These are phyloP conservation scores for Hycleus phaleratus DNA, from an alignment of 1,140 invertebrate genomes.

Conservation along the genomic window DNA sequence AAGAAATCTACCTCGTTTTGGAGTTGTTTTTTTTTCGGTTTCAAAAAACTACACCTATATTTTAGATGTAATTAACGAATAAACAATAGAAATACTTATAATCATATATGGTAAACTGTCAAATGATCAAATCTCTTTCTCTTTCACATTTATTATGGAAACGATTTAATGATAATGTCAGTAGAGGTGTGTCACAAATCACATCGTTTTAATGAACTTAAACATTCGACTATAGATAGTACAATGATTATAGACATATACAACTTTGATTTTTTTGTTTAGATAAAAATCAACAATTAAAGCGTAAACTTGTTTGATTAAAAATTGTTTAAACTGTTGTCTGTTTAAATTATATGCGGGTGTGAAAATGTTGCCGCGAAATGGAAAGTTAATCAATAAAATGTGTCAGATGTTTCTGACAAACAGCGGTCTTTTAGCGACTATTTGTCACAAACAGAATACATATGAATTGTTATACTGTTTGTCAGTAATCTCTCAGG, in stretches of 20 bases:
- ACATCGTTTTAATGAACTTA: neutral
- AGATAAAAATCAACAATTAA: too few relatives aligned
- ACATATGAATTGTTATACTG: too few relatives aligned
- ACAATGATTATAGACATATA: too few relatives aligned
- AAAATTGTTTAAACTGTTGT: too few relatives aligned
- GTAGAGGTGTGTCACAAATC: conserved; percentile 1
- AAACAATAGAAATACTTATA: neutral
- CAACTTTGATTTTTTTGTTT: too few relatives aligned
- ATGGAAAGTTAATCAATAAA: conserved; percentile 9
- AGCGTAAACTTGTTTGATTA: too few relatives aligned
- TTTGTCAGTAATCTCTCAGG: too few relatives aligned
- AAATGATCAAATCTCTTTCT: neutral
- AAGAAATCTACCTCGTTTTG: neutral
- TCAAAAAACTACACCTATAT: neutral
- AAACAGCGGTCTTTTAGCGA: neutral
- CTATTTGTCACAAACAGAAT: too few relatives aligned
- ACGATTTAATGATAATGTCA: conserved; percentile 1
- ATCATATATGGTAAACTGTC: neutral
- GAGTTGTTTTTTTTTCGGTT: neutral
- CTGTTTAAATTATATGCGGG: neutral
- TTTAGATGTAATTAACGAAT: neutral
- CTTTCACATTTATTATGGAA: neutral
- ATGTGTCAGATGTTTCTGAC: conserved; percentile 3
- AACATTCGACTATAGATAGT: too few relatives aligned
- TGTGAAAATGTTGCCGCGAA: neutral